These are phyloP conservation scores for Ooceraea biroi DNA, from an alignment of 1,140 invertebrate genomes.

Conservation along the genomic window DNA sequence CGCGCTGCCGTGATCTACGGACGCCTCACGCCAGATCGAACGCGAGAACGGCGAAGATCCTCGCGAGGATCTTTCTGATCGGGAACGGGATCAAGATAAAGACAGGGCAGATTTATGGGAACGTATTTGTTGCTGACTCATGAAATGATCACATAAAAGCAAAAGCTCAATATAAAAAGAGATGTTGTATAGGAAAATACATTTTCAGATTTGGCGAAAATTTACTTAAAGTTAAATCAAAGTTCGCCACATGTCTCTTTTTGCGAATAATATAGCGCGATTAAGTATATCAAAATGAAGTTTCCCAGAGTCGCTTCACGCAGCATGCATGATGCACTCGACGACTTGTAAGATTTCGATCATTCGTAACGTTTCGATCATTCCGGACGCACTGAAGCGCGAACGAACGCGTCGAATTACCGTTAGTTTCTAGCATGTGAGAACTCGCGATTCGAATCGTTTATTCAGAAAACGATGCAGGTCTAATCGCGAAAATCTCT, in stretches of 20 bases:
- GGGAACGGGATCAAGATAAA: neutral
- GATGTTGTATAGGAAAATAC: neutral
- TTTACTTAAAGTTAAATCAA: neutral
- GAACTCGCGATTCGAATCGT: conserved; percentile 11
- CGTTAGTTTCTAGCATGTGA: neutral
- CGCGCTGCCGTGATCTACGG: conserved; percentile 64
- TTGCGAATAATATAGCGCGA: neutral
- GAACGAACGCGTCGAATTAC: conserved; percentile 18
- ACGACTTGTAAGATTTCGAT: no score
- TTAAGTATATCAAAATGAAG: conserved; percentile 12
- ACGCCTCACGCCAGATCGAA: conserved; percentile 16
- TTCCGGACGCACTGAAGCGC: neutral
- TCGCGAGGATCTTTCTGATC: conserved; percentile 22
- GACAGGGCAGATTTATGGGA: neutral
- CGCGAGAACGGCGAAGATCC: conserved; percentile 10
- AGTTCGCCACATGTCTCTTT: neutral
- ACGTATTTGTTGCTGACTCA: neutral
- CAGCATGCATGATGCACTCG: neutral
- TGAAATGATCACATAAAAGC: no score
- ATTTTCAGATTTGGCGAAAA: neutral
- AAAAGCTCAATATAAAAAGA: neutral
- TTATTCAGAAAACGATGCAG: conserved; percentile 1
- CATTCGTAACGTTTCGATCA: conserved; percentile 7
- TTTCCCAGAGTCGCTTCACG: neutral
- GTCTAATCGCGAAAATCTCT: conserved; percentile 20